Evolutionary conservation across 2,888 invertebrate species (phyloP).

Genomic region (Trichopria drosophilae): DNA sequence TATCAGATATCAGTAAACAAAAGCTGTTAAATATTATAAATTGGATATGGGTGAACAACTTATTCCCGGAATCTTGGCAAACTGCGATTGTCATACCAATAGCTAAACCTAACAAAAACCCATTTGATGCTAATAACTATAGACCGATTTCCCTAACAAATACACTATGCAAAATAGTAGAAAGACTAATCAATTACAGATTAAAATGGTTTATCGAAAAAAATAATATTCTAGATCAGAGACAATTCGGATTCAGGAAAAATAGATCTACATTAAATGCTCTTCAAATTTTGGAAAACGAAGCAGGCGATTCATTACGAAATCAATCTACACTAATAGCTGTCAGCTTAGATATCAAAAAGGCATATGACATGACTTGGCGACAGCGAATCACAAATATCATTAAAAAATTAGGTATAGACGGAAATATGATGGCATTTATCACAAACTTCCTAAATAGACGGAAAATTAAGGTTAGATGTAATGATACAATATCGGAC

Average conservation of each 20-base stretch:
- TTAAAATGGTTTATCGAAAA: too few relatives aligned
- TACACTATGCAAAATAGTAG: too few relatives aligned
- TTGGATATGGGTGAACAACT: slow-evolving; percentile 15
- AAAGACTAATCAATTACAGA: too few relatives aligned
- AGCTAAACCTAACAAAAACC: slow-evolving; percentile 25
- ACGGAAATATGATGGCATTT: slow-evolving; percentile 16
- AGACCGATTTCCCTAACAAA: too few relatives aligned
- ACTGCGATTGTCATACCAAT: slow-evolving; percentile 26
- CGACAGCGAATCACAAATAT: slow-evolving; percentile 22
- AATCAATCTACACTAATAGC: too few relatives aligned
- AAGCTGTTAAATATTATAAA: slow-evolving; percentile 22
- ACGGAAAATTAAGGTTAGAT: slow-evolving; percentile 20
- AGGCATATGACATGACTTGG: slow-evolving; percentile 34
- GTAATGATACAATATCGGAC: slow-evolving; percentile 8
- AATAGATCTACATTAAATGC: too few relatives aligned
- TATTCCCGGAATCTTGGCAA: slow-evolving; percentile 24
- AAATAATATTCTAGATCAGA: too few relatives aligned
- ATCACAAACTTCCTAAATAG: slow-evolving; percentile 27
- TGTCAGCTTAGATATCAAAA: slow-evolving; percentile 29
- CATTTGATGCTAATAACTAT: too few relatives aligned
- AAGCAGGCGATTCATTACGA: too few relatives aligned
- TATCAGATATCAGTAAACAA: slow-evolving; percentile 3
- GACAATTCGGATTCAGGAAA: too few relatives aligned
- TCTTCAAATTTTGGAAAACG: too few relatives aligned
- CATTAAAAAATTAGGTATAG: slow-evolving; percentile 9